Base-by-base conservation (phyloP, 2,113 vertebrate species). In the Electrona antarctica region DNA sequence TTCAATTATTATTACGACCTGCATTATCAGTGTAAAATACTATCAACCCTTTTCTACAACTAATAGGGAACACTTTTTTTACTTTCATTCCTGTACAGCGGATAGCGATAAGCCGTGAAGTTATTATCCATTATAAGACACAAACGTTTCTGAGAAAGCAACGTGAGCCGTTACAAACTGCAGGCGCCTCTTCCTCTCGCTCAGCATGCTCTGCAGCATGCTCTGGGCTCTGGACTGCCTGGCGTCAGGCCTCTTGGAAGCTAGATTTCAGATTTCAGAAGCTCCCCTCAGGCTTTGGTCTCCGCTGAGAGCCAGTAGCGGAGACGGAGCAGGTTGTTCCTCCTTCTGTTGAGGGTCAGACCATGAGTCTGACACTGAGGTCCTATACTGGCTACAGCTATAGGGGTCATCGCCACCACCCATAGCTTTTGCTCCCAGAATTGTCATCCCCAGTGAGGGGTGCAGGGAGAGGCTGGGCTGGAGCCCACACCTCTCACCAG, bases 231-330 rank as follows among this genome's bases (percentile, higher is more conserved):
- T 66, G 68, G 66, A 52, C 68, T 41, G 33, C 33, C 2, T 41
- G 33, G 33, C 33, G 3, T 41, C 5, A 41, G 33, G 33, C 33
- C 33, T 6, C 3, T 41, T 45, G 45, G 45, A 75, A 29, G 66
- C 58, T 3, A 46, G 21, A 21, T 21, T 21, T 21, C 21, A 21
- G 65, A n/a, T n/a, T 21, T 1, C 21, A 21, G 21, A 21, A 21
- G 21, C 21, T 21, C 21, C 21, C 21, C 21, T 21, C 33, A 71
- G 64, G 70, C 65, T 81, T 28, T 61, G 69, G 65, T 3, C 54
- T 73, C 65, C 46, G 52, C 62, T 70, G 63, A 77, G 65, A 66
- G 15, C 41, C 68, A 66, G 15, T 56, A 50, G 70, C 83, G 73
- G 67, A 21, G 21, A 21, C 21, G 72, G 54, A 79, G 59, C 69